A percentile compares a stretch with the other conserved stretches of the same genome.
Evolutionary conservation across 2,888 invertebrate genomes (phyloP).

Genomic region (Muscina levida): DNA sequence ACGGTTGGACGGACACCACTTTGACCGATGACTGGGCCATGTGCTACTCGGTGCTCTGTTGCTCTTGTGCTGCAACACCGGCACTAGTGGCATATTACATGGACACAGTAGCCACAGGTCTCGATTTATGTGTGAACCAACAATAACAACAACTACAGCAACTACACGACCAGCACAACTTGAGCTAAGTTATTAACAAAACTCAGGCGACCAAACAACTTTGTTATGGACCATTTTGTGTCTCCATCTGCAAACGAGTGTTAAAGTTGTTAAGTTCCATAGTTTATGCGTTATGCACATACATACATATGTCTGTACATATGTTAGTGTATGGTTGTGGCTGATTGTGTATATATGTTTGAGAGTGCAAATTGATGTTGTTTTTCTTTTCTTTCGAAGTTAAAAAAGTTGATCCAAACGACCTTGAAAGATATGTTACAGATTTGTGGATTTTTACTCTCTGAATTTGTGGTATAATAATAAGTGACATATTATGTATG

Average conservation of each 20-base stretch:
- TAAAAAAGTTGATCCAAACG: constrained; percentile 57
- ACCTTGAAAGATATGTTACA: constrained; percentile 61
- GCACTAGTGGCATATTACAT: constrained; percentile 25
- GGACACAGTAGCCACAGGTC: not conserved
- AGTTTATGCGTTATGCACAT: not conserved
- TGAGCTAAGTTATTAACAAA: not conserved
- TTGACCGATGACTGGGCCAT: not conserved
- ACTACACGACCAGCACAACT: not conserved
- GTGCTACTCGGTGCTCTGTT: not conserved
- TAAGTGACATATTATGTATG: constrained; percentile 56
- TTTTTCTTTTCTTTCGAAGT: too few relatives aligned
- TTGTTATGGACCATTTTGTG: constrained; percentile 31
- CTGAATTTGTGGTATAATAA: constrained; percentile 49
- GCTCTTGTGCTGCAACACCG: constrained; percentile 45
- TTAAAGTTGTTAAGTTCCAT: not conserved
- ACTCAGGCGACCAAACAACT: constrained; percentile 52
- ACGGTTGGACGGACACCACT: not conserved
- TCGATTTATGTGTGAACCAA: not conserved
- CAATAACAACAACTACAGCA: not conserved
- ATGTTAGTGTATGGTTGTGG: not conserved
- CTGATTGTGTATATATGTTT: too few relatives aligned
- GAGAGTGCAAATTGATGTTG: too few relatives aligned
- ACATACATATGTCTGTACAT: not conserved
- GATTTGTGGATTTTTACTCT: constrained; percentile 23
- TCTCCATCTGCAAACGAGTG: constrained; percentile 13